Conservation (phyloP, 2,888 invertebrate genomes). For the Cantharis nigra region DNA sequence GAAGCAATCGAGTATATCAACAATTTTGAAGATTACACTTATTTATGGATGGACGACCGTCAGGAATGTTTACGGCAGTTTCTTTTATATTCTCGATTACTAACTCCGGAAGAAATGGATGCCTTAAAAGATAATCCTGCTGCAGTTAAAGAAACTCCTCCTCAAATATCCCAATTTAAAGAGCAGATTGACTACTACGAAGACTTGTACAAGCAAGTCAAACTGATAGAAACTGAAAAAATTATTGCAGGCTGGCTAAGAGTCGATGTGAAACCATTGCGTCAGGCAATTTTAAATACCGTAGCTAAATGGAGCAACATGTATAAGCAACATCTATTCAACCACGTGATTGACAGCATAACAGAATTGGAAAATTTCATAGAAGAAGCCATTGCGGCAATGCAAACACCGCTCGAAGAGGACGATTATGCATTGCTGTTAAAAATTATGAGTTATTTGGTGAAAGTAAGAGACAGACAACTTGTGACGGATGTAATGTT, state of each 20-base stretch:
- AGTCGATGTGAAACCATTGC: constrained; percentile 77
- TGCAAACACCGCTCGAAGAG: constrained; percentile 74
- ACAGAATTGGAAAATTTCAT: constrained; percentile 80
- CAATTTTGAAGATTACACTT: constrained; percentile 70
- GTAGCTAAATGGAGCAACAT: constrained; percentile 88
- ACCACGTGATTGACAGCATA: constrained; percentile 78
- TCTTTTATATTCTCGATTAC: constrained; percentile 73
- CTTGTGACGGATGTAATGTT: constrained; percentile 86
- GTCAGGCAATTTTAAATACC: constrained; percentile 79
- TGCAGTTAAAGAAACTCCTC: constrained; percentile 59
- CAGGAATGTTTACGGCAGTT: constrained; percentile 77
- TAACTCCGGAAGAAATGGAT: constrained; percentile 76
- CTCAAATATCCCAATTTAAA: constrained; percentile 77
- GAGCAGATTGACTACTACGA: constrained; percentile 84
- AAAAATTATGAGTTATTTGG: constrained; percentile 80
- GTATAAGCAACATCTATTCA: constrained; percentile 83
- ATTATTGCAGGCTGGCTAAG: constrained; percentile 81
- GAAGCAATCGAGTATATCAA: constrained; percentile 53
- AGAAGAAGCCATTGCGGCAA: constrained; percentile 70
- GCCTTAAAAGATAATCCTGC: constrained; percentile 49
- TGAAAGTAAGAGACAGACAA: constrained; percentile 77
- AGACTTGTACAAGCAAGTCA: constrained; percentile 74
- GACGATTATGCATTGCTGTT: constrained; percentile 87
- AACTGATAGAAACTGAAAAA: constrained; percentile 67
- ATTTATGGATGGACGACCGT: constrained; percentile 82